phyloP scores from a whole-genome alignment of 2,797 vertebrate species.

The Calcarius lapponicus region DNA sequence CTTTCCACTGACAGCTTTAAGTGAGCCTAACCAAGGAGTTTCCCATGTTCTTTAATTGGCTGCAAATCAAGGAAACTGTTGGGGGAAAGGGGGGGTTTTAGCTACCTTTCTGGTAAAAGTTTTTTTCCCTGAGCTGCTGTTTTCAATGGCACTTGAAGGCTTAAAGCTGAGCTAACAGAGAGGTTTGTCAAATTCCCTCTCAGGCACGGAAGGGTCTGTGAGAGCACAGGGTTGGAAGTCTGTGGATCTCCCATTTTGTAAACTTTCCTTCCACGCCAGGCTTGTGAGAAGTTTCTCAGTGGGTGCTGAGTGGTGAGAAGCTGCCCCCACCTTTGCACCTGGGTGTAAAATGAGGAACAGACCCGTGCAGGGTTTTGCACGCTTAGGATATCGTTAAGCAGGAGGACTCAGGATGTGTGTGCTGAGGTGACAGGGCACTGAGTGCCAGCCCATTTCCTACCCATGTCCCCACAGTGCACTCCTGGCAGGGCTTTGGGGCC shows the following conservation, averaged over 20 bases:
- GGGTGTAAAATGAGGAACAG: background rate
- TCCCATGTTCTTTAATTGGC: constrained; percentile 18
- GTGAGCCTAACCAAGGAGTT: constrained; percentile 34
- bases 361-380: background rate
- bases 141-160: background rate
- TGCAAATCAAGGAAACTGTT: background rate
- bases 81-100: background rate
- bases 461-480: background rate
- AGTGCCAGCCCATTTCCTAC: background rate
- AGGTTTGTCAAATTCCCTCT: background rate
- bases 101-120: background rate
- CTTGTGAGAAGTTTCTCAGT: background rate
- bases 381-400: background rate
- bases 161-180: background rate
- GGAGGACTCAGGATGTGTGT: background rate
- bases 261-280: background rate
- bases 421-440: background rate
- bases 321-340: background rate
- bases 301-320: background rate
- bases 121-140: background rate
- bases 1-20: constrained; percentile 43
- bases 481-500: background rate
- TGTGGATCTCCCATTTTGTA: background rate
- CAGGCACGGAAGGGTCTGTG: background rate
- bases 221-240: background rate